These are phyloP conservation scores for Andricus grossulariae DNA, from an alignment of 1,140 invertebrate species.

Conservation along the genomic window DNA sequence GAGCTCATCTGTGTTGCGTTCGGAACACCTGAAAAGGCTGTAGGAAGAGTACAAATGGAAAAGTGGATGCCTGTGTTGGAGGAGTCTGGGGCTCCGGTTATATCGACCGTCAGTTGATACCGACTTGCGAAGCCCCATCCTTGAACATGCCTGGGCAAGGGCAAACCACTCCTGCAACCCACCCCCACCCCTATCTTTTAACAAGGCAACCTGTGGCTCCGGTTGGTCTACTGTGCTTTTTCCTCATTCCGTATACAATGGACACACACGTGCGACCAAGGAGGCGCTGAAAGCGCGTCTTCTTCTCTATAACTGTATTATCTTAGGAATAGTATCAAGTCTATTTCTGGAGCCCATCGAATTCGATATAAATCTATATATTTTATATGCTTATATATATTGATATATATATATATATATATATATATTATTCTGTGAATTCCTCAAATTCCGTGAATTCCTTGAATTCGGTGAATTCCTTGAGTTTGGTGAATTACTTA, in stretches of 20 bases:
- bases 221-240: slow-evolving; percentile 31
- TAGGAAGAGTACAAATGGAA: slow-evolving; percentile 11
- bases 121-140: slow-evolving; percentile 28
- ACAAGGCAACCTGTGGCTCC: slow-evolving; percentile 31
- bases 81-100: slow-evolving; percentile 30
- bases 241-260: not conserved
- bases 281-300: not conserved
- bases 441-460: no score
- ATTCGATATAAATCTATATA: no score
- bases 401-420: no score
- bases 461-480: no score
- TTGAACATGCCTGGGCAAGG: slow-evolving; percentile 31
- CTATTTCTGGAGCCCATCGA: not conserved
- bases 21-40: slow-evolving; percentile 14
- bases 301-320: slow-evolving; percentile 7
- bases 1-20: slow-evolving; percentile 11
- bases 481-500: no score
- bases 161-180: slow-evolving; percentile 30
- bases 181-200: slow-evolving; percentile 21
- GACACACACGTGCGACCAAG: slow-evolving; percentile 12
- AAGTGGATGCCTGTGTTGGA: slow-evolving; percentile 22
- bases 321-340: not conserved
- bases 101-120: slow-evolving; percentile 30
- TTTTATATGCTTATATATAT: no score
- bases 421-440: no score